phyloP scores from a whole-genome alignment of 1,140 invertebrate species.

The Anoplolepis gracilipes region DNA sequence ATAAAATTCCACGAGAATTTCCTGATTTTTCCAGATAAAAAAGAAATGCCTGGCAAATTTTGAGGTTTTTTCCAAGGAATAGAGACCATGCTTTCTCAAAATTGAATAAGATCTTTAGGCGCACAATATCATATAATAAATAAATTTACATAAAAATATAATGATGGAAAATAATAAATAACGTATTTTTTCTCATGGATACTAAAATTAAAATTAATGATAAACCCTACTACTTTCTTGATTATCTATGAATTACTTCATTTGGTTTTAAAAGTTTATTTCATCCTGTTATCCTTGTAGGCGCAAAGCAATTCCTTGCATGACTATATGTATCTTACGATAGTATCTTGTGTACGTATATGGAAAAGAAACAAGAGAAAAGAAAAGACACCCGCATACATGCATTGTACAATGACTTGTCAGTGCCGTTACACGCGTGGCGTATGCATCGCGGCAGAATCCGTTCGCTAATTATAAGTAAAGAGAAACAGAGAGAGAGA shows the following conservation, averaged over 20 bases:
- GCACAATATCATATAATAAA: not conserved
- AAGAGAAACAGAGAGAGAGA: not conserved
- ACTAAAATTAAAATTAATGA: not conserved
- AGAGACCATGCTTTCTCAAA: not conserved
- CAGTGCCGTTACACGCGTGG: slow-evolving; percentile 21
- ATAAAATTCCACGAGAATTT: too few species aligned
- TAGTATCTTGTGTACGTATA: not conserved
- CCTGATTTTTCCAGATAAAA: too few species aligned
- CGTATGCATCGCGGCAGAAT: not conserved
- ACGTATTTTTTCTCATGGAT: not conserved
- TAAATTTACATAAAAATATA: not conserved
- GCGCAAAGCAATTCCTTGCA: not conserved
- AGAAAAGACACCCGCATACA: slow-evolving; percentile 5
- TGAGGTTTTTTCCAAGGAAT: too few species aligned
- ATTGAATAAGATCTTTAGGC: not conserved
- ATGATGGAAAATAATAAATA: not conserved
- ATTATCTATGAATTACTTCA: slow-evolving; percentile 11
- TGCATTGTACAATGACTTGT: slow-evolving; percentile 15
- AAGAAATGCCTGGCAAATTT: too few species aligned
- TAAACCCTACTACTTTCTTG: not conserved
- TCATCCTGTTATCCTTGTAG: not conserved
- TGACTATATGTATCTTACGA: not conserved
- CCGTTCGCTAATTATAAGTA: slow-evolving; percentile 14
- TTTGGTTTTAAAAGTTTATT: not conserved
- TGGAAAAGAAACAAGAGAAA: not conserved